Evolutionary conservation across 2,888 invertebrate genomes (phyloP).

Genomic region (Nemotelus nigrinus): DNA sequence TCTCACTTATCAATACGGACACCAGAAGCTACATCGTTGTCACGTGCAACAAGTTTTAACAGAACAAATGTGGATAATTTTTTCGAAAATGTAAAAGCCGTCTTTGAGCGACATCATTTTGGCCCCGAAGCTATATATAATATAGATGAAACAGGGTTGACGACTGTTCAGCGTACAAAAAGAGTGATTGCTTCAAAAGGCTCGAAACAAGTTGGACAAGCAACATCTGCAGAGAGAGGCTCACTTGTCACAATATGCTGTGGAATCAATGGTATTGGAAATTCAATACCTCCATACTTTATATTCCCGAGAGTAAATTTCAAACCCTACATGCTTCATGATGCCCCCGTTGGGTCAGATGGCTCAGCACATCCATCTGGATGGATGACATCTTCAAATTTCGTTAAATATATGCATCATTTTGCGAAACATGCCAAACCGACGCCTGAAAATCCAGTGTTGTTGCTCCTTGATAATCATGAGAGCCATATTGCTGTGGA

Average conservation of each 20-base stretch:
- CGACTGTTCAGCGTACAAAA: conserved; percentile 51
- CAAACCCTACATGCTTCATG: conserved; percentile 39
- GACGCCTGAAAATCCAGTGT: conserved; percentile 44
- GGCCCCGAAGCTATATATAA: conserved; percentile 54
- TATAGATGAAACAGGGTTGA: conserved; percentile 54
- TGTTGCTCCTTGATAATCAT: conserved; percentile 52
- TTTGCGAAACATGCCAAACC: conserved; percentile 52
- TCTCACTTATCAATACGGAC: too few relatives aligned
- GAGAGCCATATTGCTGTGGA: conserved; percentile 41
- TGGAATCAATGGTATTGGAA: conserved; percentile 45
- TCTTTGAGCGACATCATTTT: too few relatives aligned
- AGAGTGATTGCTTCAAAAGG: conserved; percentile 53
- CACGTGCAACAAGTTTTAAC: too few relatives aligned
- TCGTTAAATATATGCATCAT: conserved; percentile 45
- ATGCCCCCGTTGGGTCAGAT: conserved; percentile 53
- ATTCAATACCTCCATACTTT: conserved; percentile 42
- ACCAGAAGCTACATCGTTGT: too few relatives aligned
- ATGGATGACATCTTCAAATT: conserved; percentile 53
- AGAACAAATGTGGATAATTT: too few relatives aligned
- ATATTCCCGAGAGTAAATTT: too few relatives aligned
- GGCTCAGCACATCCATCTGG: conserved; percentile 53
- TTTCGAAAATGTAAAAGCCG: too few relatives aligned
- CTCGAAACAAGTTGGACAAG: conserved; percentile 53
- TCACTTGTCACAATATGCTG: conserved; percentile 50
- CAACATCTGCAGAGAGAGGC: conserved; percentile 55